Evolutionary conservation across 1,140 invertebrate species (phyloP), one percentile per base, ranked within the genome.

Genomic region (Nomia melanderi): DNA sequence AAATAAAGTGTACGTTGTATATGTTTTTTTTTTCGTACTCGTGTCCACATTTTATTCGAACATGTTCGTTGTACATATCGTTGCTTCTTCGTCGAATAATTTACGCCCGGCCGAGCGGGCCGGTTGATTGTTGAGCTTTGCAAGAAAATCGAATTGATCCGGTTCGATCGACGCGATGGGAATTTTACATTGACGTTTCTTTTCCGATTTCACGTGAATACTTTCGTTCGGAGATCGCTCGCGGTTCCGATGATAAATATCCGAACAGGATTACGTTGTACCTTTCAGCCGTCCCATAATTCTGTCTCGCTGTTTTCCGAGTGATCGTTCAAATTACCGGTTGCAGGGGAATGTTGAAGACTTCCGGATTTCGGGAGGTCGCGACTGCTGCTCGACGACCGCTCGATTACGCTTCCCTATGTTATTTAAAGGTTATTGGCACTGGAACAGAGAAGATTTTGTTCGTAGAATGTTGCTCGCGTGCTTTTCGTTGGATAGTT

Each of bases 1-100:
- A 77, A 91, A 90, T 90, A 90, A 90, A 91, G 77, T 84, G 71
- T 87, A 85, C 81, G 85, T 88, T 91, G 85, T 91, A 90, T 89
- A 91, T 91, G 41, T 91, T 92, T 70, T 60, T 60, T 57, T 33
- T 62, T 84, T 88, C 91, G 79, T 86, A 88, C 84, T 70, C 82
- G 76, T 73, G 76, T 56, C 53, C 73, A 84, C 56, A 77, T 67
- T 76, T 84, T 76, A 81, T 85, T 81, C 75, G 41, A 81, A 72
- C 83, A 44, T 33, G n/a, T 44, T 77, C 54, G 47, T 53, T 66
- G 64, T 79, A 75, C 79, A 84, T 70, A 67, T 78, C 73, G 65
- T 47, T 59, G 33, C 47, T 71, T 44, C 14, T 44, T 20, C 14
- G 36, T 9, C 1, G 36, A 39, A 39, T 39, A n/a, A n/a, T 39